These are phyloP conservation scores for Steinernema feltiae DNA, from an alignment of 1,140 invertebrate genomes.

Conservation along the genomic window DNA sequence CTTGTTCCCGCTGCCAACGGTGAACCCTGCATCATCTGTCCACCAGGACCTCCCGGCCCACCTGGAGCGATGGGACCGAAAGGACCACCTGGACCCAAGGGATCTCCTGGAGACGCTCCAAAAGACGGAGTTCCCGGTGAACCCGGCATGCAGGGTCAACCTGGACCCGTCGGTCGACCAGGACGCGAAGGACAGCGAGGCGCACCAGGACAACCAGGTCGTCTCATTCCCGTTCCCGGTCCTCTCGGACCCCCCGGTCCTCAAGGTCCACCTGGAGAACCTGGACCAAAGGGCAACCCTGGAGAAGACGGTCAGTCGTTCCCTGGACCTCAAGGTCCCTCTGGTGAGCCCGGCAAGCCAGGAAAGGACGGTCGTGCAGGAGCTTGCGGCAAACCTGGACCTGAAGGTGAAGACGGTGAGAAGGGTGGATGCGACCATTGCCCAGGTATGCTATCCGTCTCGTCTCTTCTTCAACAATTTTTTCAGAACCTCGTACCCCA, in stretches of 20 bases:
- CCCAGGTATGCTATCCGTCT: slow-evolving; percentile 21
- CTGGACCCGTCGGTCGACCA: slow-evolving; percentile 52
- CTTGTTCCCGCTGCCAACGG: slow-evolving; percentile 43
- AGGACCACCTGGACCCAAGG: slow-evolving; percentile 38
- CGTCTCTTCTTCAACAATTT: not conserved
- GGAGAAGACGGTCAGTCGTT: slow-evolving; percentile 48
- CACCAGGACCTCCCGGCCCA: slow-evolving; percentile 49
- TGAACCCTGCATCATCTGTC: slow-evolving; percentile 55
- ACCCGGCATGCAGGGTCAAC: slow-evolving; percentile 50
- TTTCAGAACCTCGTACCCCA: slow-evolving; percentile 51
- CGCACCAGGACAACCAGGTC: slow-evolving; percentile 52
- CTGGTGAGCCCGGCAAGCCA: not conserved
- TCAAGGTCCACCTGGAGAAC: slow-evolving; percentile 35
- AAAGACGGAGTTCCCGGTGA: slow-evolving; percentile 41
- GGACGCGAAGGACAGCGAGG: slow-evolving; percentile 56
- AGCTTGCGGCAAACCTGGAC: slow-evolving; percentile 47
- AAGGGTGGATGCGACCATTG: slow-evolving; percentile 56
- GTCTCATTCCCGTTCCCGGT: slow-evolving; percentile 55
- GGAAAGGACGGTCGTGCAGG: slow-evolving; percentile 29
- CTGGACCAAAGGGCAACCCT: slow-evolving; percentile 44
- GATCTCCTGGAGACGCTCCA: slow-evolving; percentile 31
- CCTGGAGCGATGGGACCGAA: slow-evolving; percentile 47
- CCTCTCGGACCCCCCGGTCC: slow-evolving; percentile 51
- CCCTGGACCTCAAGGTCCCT: slow-evolving; percentile 31
- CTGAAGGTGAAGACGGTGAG: slow-evolving; percentile 29